Evolutionary conservation across 2,113 vertebrate species (phyloP), one percentile per base, ranked within the genome.

Genomic region (Varanus salvator): DNA sequence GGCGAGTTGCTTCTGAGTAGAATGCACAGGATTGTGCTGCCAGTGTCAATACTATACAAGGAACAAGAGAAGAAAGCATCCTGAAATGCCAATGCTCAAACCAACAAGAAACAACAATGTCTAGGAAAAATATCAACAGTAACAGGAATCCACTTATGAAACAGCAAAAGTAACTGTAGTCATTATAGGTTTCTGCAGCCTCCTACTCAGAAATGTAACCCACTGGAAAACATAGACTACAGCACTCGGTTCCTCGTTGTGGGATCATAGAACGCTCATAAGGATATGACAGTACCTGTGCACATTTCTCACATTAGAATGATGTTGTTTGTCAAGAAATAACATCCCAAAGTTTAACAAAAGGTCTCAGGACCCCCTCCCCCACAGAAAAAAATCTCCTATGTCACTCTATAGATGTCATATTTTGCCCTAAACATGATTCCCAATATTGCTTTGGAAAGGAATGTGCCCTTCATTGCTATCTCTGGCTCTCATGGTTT

Each of bases 341-440:
- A 90, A 27, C 8, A 21, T 69, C 93, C 77, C 87, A 92, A 84
- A n/a, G 50, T 90, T 66, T 6, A 0, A 83, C 87, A 25, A 77
- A 77, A 60, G n/a, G 75, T 52, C 87, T 2, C 72, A 87, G 92
- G 94, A 17, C 9, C 15, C 8, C 57, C 85, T 93, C 68, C 27
- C n/a, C 76, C n/a, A n/a, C n/a, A n/a, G n/a, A n/a, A n/a, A n/a
- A n/a, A 85, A 23, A 23, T 92, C 93, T 96, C 94, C 92, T 92
- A 94, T 95, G 94, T 90, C 68, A 12, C 84, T 89, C 90, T 75
- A 48, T 0, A 1, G 0, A 1, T 2, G 0, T 87, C 95, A 50
- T 44, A 1, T 60, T 64, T 92, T 8, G 6, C 71, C 72, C 75
- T 72, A 87, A 87, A 93, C 80, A 0, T 7, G 86, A 54, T 93